Base-by-base conservation (phyloP, 1,140 invertebrate genomes). In the Euwallacea similis region DNA sequence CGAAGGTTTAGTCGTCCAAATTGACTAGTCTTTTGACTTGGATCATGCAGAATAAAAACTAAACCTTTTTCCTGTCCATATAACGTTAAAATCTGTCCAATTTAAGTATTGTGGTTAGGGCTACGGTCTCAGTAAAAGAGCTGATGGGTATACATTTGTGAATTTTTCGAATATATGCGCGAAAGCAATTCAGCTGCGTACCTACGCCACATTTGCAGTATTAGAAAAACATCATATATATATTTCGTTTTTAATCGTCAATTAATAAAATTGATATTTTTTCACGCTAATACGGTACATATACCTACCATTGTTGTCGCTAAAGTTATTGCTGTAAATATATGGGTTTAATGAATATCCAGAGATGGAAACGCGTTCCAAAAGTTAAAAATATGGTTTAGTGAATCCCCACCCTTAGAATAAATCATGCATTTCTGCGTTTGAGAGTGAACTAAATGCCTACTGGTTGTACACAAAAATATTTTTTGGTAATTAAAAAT, bases 1-100 rank as follows among this genome's bases (percentile, higher is more conserved):
- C 68, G 66, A 69, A 76, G 76, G 76, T 77, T 77, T 77, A 76
- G 76, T 76, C 73, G 76, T 77, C 76, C 76, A 75, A 70, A 70
- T 76, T 74, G 64, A 72, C 67, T 73, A 69, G 53, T 62, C 60
- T 64, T 64, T 64, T 71, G 56, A 75, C 63, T 46, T 66, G 42
- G 68, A 72, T 75, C 72, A 73, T 66, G 64, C 61, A 76, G 55
- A 77, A 77, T 76, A 77, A 73, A 73, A 72, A 75, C 76, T 77
- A 77, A 66, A 77, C 76, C 75, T 77, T 70, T 73, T 73, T 59
- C 75, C 67, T 77, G 76, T 77, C 76, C 76, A 77, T 73, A 74
- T 74, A 67, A 71, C 76, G 71, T 59, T 65, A 65, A 73, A 76
- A 73, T 77, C 76, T 77, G 75, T 77, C 76, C 76, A 77, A 65